Conservation (phyloP, 2,113 vertebrate genomes). For the Himantopus leucocephalus region DNA sequence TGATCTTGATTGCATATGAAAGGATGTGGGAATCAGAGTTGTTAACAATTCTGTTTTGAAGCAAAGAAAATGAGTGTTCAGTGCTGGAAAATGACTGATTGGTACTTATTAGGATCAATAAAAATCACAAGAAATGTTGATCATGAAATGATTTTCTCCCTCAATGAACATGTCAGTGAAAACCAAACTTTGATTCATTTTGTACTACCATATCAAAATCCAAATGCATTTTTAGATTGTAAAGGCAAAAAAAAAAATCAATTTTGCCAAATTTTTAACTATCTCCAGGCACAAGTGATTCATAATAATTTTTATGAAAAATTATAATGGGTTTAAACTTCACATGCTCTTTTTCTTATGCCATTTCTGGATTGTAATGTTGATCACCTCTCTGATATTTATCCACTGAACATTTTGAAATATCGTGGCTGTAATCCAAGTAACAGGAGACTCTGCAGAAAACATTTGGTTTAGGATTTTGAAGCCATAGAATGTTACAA, state of each 20-base stretch:
- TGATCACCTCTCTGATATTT: not conserved
- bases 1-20: not conserved
- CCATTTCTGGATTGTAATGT: not conserved
- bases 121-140: not conserved
- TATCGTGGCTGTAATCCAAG: not conserved
- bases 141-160: not conserved
- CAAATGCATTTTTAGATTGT: not conserved
- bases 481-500: not conserved
- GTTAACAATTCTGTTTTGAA: not conserved
- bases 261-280: not conserved
- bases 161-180: not conserved
- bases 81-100: not conserved
- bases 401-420: not conserved
- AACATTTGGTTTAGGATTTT: not conserved
- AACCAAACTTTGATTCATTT: not conserved
- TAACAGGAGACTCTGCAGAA: not conserved
- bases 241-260: not conserved
- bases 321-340: not conserved
- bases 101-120: not conserved
- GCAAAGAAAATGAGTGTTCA: not conserved
- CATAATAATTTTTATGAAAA: not conserved
- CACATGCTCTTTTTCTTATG: not conserved
- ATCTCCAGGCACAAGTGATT: not conserved
- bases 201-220: not conserved
- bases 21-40: not conserved